Evolutionary conservation across 2,113 vertebrate genomes (phyloP).

Genomic region (Trinectes maculatus): DNA sequence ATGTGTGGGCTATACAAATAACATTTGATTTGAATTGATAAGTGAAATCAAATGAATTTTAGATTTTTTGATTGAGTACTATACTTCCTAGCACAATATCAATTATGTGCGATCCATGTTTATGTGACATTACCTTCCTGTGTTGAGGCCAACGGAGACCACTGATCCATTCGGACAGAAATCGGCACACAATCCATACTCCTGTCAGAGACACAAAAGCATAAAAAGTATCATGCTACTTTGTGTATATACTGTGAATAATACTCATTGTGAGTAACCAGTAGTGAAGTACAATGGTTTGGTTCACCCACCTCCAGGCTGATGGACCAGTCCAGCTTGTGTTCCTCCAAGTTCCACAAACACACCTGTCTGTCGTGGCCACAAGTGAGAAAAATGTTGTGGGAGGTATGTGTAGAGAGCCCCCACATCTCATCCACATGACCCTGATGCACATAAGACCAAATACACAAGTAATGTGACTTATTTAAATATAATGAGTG

Average conservation of each 20-base stretch:
- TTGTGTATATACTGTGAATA: too few species aligned
- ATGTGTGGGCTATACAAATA: too few species aligned
- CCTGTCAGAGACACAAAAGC: slow-evolving; percentile 74
- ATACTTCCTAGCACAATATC: too few species aligned
- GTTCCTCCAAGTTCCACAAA: slow-evolving; percentile 87
- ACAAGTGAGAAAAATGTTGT: slow-evolving; percentile 88
- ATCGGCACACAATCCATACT: slow-evolving; percentile 89
- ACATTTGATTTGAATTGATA: too few species aligned
- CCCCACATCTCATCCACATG: slow-evolving; percentile 94
- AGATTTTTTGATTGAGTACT: too few species aligned
- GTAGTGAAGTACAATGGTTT: not conserved
- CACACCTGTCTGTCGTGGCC: slow-evolving; percentile 91
- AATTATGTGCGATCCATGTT: too few species aligned
- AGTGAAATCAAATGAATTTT: too few species aligned
- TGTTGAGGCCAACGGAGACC: slow-evolving; percentile 88
- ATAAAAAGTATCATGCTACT: not conserved
- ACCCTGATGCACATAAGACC: slow-evolving; percentile 75
- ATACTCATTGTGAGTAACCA: not conserved
- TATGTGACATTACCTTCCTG: slow-evolving; percentile 81
- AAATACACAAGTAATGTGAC: not conserved
- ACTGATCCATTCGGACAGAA: slow-evolving; percentile 89
- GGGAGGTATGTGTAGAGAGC: slow-evolving; percentile 88
- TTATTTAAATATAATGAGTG: not conserved
- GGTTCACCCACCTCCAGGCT: slow-evolving; percentile 86
- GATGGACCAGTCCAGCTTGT: slow-evolving; percentile 87